Base-by-base conservation (phyloP, 2,113 vertebrate genomes). In the Aepyceros melampus region DNA sequence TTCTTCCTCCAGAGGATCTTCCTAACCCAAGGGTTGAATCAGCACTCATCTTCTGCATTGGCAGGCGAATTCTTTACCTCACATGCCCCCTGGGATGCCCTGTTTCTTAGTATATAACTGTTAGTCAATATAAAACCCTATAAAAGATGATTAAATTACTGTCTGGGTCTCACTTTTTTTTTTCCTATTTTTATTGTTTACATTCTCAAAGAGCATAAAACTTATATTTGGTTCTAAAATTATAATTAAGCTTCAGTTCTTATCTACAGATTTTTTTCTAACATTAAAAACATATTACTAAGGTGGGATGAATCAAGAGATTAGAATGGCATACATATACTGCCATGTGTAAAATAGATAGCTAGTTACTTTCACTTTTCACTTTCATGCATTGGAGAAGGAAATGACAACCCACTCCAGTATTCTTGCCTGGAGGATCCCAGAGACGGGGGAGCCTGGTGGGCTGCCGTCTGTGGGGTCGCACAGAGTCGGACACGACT, bases 151-250 rank as follows among this genome's bases (percentile, higher is more conserved):
- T 53, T 64, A 40, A 47, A 45, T 79, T 79, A 36, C 13, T 13
- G 29, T 33, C 14, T 51, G 21, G 6, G 14, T 23, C 25, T 86
- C 55, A n/a, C 7, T 60, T 49, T 81, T 82, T 95, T 29, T 71
- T n/a, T 58, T 86, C 51, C 88, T 51, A 14, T 27, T 96, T 96
- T 87, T 62, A 53, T 47, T 53, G 23, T 53, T 83, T 89, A 45
- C 7, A 11, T 94, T 67, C 14, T 43, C 49, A 86, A 79, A 58
- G 29, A 94, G 12, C 36, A 31, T 13, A 43, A 12, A 31, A 21
- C 9, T 45, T 71, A 16, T 17, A 71, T 49, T 85, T 43, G 31
- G 16, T 81, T 86, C 45, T 47, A 89, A 96, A 89, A 71, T 5
- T 23, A 27, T 27, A 71, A 55, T 31, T 55, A 58, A 74, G n/a